Evolutionary conservation across 2,797 vertebrate genomes (phyloP).

Genomic region (Darevskia nairensis): DNA sequence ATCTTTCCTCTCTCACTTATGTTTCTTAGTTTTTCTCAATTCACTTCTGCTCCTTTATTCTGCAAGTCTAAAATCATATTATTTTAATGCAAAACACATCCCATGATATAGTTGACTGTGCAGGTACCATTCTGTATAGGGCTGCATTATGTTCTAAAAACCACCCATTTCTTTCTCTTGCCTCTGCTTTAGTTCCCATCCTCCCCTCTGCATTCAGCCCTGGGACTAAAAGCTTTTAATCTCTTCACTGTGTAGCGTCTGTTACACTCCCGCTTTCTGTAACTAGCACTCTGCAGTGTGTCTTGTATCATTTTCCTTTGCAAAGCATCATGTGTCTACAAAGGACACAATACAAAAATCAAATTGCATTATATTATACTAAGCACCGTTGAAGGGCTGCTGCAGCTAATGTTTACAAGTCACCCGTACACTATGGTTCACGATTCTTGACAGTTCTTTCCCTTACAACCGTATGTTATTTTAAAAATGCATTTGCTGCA

Average conservation of each 20-base stretch:
- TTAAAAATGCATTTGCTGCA: conserved; percentile 22
- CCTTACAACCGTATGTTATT: conserved; percentile 37
- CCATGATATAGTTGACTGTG: neutral
- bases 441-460: conserved; percentile 55
- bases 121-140: neutral
- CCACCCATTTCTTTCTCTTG: neutral
- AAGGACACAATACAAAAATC: conserved; percentile 25
- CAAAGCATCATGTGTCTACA: conserved; percentile 20
- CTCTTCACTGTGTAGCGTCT: conserved; percentile 3
- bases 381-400: conserved; percentile 37
- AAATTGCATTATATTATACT: conserved; percentile 11
- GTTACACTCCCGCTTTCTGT: conserved; percentile 36
- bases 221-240: conserved; percentile 43
- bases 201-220: neutral
- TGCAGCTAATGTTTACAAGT: conserved; percentile 28
- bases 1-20: neutral
- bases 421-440: conserved; percentile 49
- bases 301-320: conserved; percentile 44
- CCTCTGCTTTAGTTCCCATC: neutral
- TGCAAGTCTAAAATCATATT: neutral
- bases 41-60: neutral
- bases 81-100: fast-evolving
- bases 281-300: neutral
- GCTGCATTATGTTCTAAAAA: neutral
- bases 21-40: neutral